These are phyloP conservation scores for Urophycis tenuis DNA, from an alignment of 2,797 vertebrate genomes.

Conservation along the genomic window DNA sequence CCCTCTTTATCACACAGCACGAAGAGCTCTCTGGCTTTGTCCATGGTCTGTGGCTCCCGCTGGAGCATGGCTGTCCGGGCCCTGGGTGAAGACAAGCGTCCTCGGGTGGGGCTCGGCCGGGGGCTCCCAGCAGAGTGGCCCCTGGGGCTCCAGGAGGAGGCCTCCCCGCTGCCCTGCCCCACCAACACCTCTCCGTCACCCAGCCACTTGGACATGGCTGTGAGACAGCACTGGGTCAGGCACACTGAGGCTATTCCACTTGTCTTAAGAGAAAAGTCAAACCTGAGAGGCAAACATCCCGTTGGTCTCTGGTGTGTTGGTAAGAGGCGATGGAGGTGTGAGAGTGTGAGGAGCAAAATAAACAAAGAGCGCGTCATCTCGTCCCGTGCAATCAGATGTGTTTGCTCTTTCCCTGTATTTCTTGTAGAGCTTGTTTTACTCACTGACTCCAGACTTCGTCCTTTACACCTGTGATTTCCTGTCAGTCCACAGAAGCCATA, in stretches of 20 bases:
- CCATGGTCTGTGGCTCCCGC: constrained; percentile 66
- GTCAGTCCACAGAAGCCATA: neutral
- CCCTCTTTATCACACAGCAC: constrained; percentile 91
- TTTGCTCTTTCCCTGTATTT: neutral
- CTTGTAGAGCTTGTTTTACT: neutral
- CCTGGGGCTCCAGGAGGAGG: constrained; percentile 47
- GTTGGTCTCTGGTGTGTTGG: neutral
- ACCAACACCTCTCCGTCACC: constrained; percentile 64
- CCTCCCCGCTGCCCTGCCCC: constrained; percentile 65
- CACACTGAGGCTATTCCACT: neutral
- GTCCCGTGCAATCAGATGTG: neutral
- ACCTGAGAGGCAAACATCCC: neutral
- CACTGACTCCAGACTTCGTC: neutral
- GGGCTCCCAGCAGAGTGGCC: constrained; percentile 40
- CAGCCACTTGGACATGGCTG: constrained; percentile 72
- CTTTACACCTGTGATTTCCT: neutral
- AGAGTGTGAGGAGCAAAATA: neutral
- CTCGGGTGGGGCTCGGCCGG: constrained; percentile 24
- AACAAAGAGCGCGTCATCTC: neutral
- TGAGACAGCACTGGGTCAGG: neutral
- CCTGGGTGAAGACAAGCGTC: constrained; percentile 28
- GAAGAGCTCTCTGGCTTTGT: constrained; percentile 90
- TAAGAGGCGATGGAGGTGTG: too few species aligned
- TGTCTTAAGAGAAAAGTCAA: neutral
- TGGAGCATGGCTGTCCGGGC: constrained; percentile 20